These are phyloP conservation scores for Synergus laeviventris DNA, from an alignment of 2,888 invertebrate species.

Conservation along the genomic window DNA sequence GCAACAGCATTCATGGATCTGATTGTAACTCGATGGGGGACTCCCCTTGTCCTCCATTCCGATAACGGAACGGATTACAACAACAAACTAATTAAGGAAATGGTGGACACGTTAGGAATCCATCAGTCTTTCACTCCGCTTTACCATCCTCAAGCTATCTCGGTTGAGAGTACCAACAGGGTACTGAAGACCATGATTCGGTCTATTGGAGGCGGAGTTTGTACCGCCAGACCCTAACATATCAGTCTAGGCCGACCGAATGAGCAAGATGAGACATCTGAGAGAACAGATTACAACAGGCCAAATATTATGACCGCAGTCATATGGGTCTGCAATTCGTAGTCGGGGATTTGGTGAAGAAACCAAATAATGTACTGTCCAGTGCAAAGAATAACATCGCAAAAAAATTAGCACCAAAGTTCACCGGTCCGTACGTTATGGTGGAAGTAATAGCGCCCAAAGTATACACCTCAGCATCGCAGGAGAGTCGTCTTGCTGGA, in stretches of 20 bases:
- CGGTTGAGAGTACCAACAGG: slow-evolving; percentile 46
- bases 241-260: no score
- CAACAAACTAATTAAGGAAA: slow-evolving; percentile 15
- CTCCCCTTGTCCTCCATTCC: slow-evolving; percentile 26
- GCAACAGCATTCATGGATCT: slow-evolving; percentile 24
- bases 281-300: slow-evolving; percentile 47
- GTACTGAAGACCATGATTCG: slow-evolving; percentile 52
- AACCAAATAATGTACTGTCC: neutral
- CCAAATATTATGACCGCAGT: neutral
- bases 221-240: no score
- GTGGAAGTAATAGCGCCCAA: neutral
- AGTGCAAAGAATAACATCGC: neutral
- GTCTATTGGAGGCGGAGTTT: no score
- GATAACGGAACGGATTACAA: slow-evolving; percentile 41
- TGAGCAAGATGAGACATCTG: no score
- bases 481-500: neutral
- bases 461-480: neutral
- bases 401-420: neutral
- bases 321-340: neutral
- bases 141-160: slow-evolving; percentile 59
- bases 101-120: slow-evolving; percentile 41
- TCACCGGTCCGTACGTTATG: neutral
- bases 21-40: slow-evolving; percentile 15
- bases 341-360: neutral
- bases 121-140: slow-evolving; percentile 42